Evolutionary conservation across 2,888 invertebrate species (phyloP).

Genomic region (Drosophila sordidula): DNA sequence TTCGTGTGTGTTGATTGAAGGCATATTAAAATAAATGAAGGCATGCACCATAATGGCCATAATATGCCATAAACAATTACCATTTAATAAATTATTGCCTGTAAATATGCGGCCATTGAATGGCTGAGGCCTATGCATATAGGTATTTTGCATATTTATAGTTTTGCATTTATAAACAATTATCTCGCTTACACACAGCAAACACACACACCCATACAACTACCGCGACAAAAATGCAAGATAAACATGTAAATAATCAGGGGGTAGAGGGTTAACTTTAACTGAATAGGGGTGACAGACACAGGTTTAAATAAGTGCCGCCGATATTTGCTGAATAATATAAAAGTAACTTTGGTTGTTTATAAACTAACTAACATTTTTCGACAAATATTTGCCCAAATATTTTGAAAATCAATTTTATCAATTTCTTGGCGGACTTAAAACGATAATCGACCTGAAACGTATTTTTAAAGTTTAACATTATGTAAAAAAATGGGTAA

Average conservation of each 20-base stretch:
- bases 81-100: constrained; percentile 62
- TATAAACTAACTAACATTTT: too few species aligned
- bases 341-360: too few species aligned
- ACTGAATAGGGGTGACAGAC: not conserved
- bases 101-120: constrained; percentile 43
- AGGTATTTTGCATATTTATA: constrained; percentile 42
- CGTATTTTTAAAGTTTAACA: too few species aligned
- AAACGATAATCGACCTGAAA: too few species aligned
- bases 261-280: not conserved
- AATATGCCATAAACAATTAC: constrained; percentile 71
- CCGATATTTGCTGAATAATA: too few species aligned
- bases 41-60: constrained; percentile 50
- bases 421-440: too few species aligned
- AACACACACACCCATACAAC: constrained; percentile 11
- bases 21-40: constrained; percentile 69
- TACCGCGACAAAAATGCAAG: constrained; percentile 18
- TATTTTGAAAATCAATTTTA: too few species aligned
- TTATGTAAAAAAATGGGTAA: too few species aligned
- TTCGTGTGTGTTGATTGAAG: constrained; percentile 49
- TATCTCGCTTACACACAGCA: constrained; percentile 46
- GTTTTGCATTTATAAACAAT: constrained; percentile 53
- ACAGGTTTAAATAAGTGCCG: not conserved
- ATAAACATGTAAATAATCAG: constrained; percentile 10
- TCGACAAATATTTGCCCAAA: too few species aligned
- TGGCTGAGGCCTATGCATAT: constrained; percentile 7